Conservation (phyloP, 2,113 vertebrate genomes). For the Saimiri boliviensis region DNA sequence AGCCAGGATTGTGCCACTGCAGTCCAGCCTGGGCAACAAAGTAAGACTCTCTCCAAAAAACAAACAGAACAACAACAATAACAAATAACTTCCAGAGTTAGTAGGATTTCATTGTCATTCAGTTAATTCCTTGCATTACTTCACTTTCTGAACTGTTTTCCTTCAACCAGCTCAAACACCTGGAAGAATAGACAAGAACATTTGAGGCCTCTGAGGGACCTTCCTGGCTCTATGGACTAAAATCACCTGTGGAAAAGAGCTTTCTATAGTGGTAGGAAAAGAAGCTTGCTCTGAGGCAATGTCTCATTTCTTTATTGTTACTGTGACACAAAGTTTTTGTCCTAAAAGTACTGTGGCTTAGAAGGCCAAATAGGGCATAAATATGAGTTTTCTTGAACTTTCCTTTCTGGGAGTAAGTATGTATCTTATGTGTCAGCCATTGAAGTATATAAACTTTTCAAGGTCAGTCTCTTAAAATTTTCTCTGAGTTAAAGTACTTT, state of each 20-base stretch:
- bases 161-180: not conserved
- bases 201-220: not conserved
- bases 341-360: not conserved
- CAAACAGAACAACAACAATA: no score
- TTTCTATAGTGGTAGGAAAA: not conserved
- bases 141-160: not conserved
- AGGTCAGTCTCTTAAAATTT: not conserved
- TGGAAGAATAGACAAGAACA: not conserved
- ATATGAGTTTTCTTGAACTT: not conserved
- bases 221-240: not conserved
- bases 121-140: not conserved
- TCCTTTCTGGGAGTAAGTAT: not conserved
- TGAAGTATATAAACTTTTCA: not conserved
- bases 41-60: no score
- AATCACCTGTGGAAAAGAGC: not conserved
- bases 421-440: not conserved
- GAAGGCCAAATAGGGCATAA: not conserved
- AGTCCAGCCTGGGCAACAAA: no score
- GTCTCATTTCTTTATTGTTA: not conserved
- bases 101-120: not conserved
- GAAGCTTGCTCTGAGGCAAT: not conserved
- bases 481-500: not conserved
- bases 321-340: not conserved
- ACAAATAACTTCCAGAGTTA: not conserved
- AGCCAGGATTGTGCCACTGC: no score